Evolutionary conservation across 2,888 invertebrate genomes (phyloP).

Genomic region (Unio pictorum): DNA sequence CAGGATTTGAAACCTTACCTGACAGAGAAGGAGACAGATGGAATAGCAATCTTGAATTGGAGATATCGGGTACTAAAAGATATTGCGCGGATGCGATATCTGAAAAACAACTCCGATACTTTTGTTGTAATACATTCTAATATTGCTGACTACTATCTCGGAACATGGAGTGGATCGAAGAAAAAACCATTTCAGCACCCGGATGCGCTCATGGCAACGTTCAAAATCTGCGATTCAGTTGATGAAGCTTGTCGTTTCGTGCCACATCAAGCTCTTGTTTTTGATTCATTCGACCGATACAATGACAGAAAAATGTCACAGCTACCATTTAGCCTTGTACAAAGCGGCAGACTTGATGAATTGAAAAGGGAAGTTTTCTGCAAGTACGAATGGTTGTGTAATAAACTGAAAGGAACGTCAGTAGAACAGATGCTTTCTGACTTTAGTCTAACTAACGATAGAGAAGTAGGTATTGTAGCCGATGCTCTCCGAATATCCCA

Average conservation of each 20-base stretch:
- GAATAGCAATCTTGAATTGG: slow-evolving; percentile 58
- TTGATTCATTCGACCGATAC: slow-evolving; percentile 43
- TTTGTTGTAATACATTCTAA: slow-evolving; percentile 43
- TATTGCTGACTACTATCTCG: slow-evolving; percentile 64
- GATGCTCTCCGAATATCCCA: slow-evolving; percentile 94
- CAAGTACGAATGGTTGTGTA: slow-evolving; percentile 96
- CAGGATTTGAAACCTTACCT: slow-evolving; percentile 51
- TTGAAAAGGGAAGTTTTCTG: slow-evolving; percentile 92
- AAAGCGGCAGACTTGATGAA: slow-evolving; percentile 79
- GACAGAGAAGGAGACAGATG: slow-evolving; percentile 48
- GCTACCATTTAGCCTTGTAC: slow-evolving; percentile 58
- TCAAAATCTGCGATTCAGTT: slow-evolving; percentile 33
- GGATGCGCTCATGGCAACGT: slow-evolving; percentile 33
- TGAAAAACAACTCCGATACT: slow-evolving; percentile 10
- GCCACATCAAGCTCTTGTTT: slow-evolving; percentile 59
- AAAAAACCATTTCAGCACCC: slow-evolving; percentile 60
- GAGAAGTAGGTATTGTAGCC: slow-evolving; percentile 92
- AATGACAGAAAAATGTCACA: slow-evolving; percentile 64
- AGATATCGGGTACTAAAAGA: slow-evolving; percentile 56
- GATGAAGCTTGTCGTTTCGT: slow-evolving; percentile 57
- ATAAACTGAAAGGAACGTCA: slow-evolving; percentile 93
- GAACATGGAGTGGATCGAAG: slow-evolving; percentile 58
- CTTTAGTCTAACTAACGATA: slow-evolving; percentile 74
- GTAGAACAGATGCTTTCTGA: slow-evolving; percentile 95
- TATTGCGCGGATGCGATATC: slow-evolving; percentile 47